These are phyloP conservation scores for Monopis laevigella DNA, from an alignment of 2,888 invertebrate genomes.

Conservation along the genomic window DNA sequence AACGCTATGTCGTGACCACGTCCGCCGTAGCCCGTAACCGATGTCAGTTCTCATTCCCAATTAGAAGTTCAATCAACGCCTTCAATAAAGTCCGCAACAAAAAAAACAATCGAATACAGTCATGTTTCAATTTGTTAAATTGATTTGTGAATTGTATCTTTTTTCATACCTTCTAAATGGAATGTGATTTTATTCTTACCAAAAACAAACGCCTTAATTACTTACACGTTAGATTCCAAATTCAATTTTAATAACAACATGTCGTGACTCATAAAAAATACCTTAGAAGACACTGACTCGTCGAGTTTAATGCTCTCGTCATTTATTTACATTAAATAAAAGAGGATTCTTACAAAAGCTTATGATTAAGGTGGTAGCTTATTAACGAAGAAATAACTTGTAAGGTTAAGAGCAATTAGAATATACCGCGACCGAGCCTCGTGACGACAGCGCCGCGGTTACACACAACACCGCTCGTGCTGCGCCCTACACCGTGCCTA, in stretches of 20 bases:
- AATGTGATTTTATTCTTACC: no score
- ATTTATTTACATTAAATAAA: no score
- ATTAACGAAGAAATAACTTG: conserved; percentile 12
- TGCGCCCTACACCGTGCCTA: background rate
- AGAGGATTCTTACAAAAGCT: background rate
- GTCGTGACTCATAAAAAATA: background rate
- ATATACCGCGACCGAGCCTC: conserved; percentile 13
- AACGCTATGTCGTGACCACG: conserved; percentile 36
- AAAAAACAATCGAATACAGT: conserved; percentile 34
- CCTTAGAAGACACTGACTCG: background rate
- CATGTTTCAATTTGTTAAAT: conserved; percentile 54
- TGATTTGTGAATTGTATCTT: no score
- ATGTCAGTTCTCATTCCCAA: conserved; percentile 42
- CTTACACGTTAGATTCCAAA: no score
- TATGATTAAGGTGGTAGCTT: conserved; percentile 6
- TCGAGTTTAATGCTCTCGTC: no score
- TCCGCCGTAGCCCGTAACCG: conserved; percentile 29
- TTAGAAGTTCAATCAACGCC: conserved; percentile 57
- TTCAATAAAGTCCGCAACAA: conserved; percentile 26
- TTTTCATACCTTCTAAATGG: no score
- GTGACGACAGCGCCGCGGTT: conserved; percentile 14
- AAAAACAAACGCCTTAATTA: no score
- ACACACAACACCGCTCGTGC: conserved; percentile 8
- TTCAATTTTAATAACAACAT: no score
- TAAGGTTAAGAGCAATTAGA: conserved; percentile 14